Conservation (phyloP, 2,113 vertebrate genomes). For the Alexandromys fortis region DNA sequence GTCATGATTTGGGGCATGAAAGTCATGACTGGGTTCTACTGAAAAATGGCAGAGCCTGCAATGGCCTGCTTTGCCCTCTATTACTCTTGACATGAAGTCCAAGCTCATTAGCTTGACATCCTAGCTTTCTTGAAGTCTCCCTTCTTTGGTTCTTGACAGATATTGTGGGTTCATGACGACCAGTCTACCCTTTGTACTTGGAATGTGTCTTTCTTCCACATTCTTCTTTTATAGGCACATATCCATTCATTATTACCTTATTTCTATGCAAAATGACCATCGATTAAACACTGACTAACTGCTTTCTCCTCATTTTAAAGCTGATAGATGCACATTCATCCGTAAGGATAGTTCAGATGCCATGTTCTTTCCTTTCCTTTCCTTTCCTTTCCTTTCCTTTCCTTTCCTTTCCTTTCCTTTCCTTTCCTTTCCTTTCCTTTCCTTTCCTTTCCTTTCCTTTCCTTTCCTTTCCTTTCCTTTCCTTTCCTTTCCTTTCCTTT, state of each 20-base stretch:
- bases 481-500: no score
- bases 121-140: not conserved
- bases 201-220: not conserved
- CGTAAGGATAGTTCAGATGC: not conserved
- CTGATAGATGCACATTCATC: not conserved
- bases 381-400: not conserved
- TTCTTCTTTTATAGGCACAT: not conserved
- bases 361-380: not conserved
- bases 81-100: not conserved
- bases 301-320: not conserved
- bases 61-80: not conserved
- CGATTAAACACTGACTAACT: not conserved
- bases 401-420: not conserved
- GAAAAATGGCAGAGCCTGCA: not conserved
- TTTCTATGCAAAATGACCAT: not conserved
- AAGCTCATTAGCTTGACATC: not conserved
- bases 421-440: fast-evolving
- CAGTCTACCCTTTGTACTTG: not conserved
- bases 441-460: not conserved
- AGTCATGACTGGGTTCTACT: not conserved
- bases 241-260: not conserved
- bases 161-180: not conserved
- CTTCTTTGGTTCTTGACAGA: not conserved
- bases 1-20: not conserved
- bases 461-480: not conserved